A percentile compares a stretch with the other conserved stretches of the same genome.
These are phyloP conservation scores for Meloidogyne chitwoodi DNA, from an alignment of 1,140 invertebrate species.

Conservation along the genomic window DNA sequence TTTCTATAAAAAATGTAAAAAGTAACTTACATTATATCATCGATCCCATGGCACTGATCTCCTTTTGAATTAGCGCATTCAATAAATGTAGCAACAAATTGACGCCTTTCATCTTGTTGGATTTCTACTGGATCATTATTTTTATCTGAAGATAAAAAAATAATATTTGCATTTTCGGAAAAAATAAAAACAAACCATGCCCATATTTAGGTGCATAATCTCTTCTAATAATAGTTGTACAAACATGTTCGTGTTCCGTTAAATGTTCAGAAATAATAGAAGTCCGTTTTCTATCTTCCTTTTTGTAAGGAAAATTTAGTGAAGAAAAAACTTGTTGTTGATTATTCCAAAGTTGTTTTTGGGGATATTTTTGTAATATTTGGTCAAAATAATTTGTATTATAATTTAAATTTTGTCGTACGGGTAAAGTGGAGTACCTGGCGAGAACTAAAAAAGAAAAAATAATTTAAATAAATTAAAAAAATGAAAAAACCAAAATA, in stretches of 20 bases:
- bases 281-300: background rate
- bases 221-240: conserved; percentile 8
- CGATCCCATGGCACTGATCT: background rate
- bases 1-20: background rate
- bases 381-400: background rate
- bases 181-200: background rate
- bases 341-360: background rate
- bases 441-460: background rate
- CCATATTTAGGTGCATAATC: conserved; percentile 2
- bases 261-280: background rate
- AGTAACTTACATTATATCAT: background rate
- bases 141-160: conserved; percentile 22
- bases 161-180: background rate
- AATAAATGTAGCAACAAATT: conserved; percentile 36
- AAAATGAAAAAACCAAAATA: background rate
- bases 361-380: background rate
- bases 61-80: conserved; percentile 20
- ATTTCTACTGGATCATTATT: conserved; percentile 37
- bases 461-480: background rate
- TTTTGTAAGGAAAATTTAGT: background rate
- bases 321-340: conserved; percentile 1
- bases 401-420: background rate
- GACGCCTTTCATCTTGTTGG: conserved; percentile 29
- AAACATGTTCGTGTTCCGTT: conserved; percentile 7
- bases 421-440: background rate